Evolutionary conservation across 2,113 vertebrate species (phyloP), one percentile per base, ranked within the genome.

Genomic region (Vimba vimba): DNA sequence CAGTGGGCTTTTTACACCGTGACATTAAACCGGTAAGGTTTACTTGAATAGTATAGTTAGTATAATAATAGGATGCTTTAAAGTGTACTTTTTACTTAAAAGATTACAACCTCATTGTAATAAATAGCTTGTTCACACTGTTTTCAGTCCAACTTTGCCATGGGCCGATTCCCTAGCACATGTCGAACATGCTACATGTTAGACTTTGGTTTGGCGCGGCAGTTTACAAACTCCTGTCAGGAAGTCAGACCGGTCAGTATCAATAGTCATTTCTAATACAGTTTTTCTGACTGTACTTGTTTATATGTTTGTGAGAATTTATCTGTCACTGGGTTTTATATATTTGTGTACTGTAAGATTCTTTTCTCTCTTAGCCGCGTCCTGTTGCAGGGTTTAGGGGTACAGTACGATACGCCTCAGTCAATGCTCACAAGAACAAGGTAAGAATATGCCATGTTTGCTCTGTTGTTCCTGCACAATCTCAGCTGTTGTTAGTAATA

Each of bases 181-280:
- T 98, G 97, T 90, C 96, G 97, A 80, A 99, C 97, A 88, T 99
- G 98, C 94, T 99, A 96, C 89, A 99, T 99, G 98, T 95, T 99
- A 94, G 98, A 99, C 94, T 99, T 99, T 89, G 98, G 98, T 92
- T 96, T 99, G 91, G 98, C 98, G 71, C 96, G 98, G 47, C 98
- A 99, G 87, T 99, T 98, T 95, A 99, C 98, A 91, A 99, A 98
- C 94, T 98, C 97, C 3, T 97, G 96, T 94, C 97, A 97, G 90
- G 98, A 99, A 90, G 98, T 99, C 92, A 96, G 98, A 95, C 97
- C 97, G 91, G 98, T 99, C 94, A 98, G 98, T 94, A 86, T 59
- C n/a, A 66, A 25, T 17, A 64, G 8, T 64, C 23, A 62, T 64
- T 83, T 88, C 59, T 82, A 66, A 90, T 66, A 4, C 17, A 27